Evolutionary conservation across 2,113 vertebrate genomes (phyloP).

Genomic region (Tetrax tetrax): DNA sequence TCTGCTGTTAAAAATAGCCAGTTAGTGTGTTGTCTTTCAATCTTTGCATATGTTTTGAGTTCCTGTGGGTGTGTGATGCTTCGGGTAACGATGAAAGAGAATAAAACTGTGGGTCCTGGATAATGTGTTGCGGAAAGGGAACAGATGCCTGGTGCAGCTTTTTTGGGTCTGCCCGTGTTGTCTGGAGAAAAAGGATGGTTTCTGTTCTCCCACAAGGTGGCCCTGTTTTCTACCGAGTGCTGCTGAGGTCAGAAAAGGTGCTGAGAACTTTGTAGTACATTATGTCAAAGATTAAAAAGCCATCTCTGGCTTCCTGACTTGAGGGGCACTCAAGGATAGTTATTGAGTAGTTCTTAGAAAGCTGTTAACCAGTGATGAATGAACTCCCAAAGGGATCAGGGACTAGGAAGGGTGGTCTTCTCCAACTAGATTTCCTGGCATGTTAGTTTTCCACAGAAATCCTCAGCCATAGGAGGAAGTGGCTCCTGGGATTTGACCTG

Average conservation of each 20-base stretch:
- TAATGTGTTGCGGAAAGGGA: neutral
- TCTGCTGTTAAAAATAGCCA: neutral
- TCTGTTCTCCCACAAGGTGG: neutral
- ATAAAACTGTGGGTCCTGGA: neutral
- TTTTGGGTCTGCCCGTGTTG: neutral
- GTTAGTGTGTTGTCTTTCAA: neutral
- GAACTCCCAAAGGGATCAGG: neutral
- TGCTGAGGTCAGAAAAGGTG: neutral
- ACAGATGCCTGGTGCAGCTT: neutral
- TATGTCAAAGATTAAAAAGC: neutral
- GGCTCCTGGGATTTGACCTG: neutral
- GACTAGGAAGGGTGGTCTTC: neutral
- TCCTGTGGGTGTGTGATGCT: neutral
- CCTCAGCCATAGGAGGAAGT: neutral
- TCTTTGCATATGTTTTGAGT: neutral
- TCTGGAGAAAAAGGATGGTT: neutral
- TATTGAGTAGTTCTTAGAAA: neutral
- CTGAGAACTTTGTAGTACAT: neutral
- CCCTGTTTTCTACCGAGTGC: neutral
- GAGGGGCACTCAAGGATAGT: neutral
- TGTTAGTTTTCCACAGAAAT: neutral
- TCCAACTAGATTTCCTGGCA: neutral
- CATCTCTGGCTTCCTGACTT: neutral
- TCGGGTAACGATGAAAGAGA: neutral
- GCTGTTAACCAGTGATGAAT: neutral